A percentile compares a stretch with the other conserved stretches of the same genome.
Evolutionary conservation across 2,888 invertebrate species (phyloP).

Genomic region (Tortricodes alternella): DNA sequence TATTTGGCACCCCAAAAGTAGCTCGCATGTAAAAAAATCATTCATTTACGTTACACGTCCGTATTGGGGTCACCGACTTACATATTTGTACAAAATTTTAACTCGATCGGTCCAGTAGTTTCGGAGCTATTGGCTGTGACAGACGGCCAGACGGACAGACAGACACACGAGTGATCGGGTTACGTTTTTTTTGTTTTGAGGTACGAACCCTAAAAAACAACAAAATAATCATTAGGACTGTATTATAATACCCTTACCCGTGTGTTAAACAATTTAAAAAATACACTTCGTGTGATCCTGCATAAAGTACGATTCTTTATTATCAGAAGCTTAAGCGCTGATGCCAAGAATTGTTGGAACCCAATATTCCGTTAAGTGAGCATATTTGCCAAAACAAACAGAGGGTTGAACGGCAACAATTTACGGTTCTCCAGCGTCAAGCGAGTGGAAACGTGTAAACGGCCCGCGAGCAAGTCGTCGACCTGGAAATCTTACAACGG

Average conservation of each 20-base stretch:
- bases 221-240: not conserved
- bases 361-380: slow-evolving; percentile 28
- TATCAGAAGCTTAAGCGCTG: not conserved
- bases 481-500: slow-evolving; percentile 66
- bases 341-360: slow-evolving; percentile 8
- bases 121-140: too few species aligned
- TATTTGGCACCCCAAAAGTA: too few species aligned
- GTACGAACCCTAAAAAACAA: too few species aligned
- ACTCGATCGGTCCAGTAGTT: too few species aligned
- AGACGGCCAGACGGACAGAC: too few species aligned
- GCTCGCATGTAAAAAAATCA: too few species aligned
- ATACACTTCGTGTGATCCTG: not conserved
- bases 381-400: slow-evolving; percentile 40
- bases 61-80: too few species aligned
- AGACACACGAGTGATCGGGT: too few species aligned
- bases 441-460: slow-evolving; percentile 53
- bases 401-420: slow-evolving; percentile 30
- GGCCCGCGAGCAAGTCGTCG: slow-evolving; percentile 55
- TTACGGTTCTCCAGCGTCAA: slow-evolving; percentile 40
- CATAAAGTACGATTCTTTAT: not conserved
- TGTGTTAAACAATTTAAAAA: not conserved
- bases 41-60: too few species aligned
- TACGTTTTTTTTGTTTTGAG: too few species aligned
- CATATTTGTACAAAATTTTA: too few species aligned
- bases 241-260: not conserved